A percentile compares a stretch with the other conserved stretches of the same genome.
These are phyloP conservation scores for Emberiza fucata DNA, from an alignment of 2,113 vertebrate species.

Conservation along the genomic window DNA sequence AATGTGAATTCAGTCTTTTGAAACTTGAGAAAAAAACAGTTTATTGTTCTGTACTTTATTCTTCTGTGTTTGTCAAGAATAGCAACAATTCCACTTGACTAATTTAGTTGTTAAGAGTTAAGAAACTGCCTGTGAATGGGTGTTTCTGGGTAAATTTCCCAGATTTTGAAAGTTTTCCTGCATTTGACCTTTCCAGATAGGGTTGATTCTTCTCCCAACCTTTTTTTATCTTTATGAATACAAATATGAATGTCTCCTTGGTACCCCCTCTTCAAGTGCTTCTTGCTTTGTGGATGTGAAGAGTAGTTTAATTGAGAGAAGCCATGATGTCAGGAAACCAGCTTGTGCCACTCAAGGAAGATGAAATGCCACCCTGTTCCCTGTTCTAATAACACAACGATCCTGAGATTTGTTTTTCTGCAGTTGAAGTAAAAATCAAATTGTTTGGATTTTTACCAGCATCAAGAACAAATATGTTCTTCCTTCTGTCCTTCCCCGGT, in stretches of 20 bases:
- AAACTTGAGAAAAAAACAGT: not conserved
- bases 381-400: not conserved
- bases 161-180: not conserved
- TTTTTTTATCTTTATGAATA: not conserved
- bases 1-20: not conserved
- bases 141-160: not conserved
- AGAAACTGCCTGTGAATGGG: not conserved
- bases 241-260: not conserved
- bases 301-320: not conserved
- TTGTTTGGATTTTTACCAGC: constrained; percentile 25
- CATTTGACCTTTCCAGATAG: not conserved
- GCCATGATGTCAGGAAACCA: not conserved
- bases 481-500: constrained; percentile 1
- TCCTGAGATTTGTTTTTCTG: not conserved
- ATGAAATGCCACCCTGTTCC: not conserved
- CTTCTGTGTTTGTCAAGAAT: not conserved
- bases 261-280: not conserved
- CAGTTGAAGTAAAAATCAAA: not conserved
- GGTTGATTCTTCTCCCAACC: not conserved
- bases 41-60: not conserved
- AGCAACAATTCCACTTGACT: not conserved
- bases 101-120: not conserved
- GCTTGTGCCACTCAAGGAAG: not conserved
- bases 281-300: not conserved
- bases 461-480: constrained; percentile 46